A percentile compares a stretch with the other conserved stretches of the same genome.
These are phyloP conservation scores for Chionoecetes opilio DNA, from an alignment of 1,140 invertebrate genomes.

Conservation along the genomic window DNA sequence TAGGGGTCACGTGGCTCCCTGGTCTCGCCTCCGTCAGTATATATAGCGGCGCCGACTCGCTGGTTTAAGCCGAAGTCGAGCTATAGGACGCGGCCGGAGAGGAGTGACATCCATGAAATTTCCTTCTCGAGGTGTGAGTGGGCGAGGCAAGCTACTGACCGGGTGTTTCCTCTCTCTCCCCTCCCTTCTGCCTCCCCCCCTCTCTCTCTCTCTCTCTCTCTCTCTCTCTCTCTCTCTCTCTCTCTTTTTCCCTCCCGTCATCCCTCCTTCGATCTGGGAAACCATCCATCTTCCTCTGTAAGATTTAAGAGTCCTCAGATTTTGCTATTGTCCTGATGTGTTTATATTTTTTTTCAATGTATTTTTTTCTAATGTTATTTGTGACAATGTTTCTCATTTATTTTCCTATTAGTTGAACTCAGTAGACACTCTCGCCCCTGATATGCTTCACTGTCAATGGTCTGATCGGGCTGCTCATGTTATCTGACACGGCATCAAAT, in stretches of 20 bases:
- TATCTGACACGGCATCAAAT: neutral
- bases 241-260: neutral
- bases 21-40: neutral
- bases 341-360: neutral
- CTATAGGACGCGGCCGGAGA: neutral
- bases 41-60: neutral
- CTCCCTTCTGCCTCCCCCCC: neutral
- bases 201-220: neutral
- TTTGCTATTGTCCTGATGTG: neutral
- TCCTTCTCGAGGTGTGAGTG: slow-evolving; percentile 35
- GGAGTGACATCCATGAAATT: slow-evolving; percentile 8
- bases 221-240: neutral
- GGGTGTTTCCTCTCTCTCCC: neutral
- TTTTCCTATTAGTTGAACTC: too few relatives aligned
- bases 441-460: neutral
- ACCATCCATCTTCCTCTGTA: neutral
- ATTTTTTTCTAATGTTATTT: neutral
- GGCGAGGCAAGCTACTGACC: neutral
- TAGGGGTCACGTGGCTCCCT: neutral
- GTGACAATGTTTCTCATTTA: neutral
- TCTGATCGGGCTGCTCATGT: neutral
- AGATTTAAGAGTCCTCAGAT: neutral
- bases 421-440: neutral
- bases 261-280: neutral
- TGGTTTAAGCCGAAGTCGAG: neutral